These are phyloP conservation scores for Rhagoletis zephyria DNA, from an alignment of 1,140 invertebrate species.

Conservation along the genomic window DNA sequence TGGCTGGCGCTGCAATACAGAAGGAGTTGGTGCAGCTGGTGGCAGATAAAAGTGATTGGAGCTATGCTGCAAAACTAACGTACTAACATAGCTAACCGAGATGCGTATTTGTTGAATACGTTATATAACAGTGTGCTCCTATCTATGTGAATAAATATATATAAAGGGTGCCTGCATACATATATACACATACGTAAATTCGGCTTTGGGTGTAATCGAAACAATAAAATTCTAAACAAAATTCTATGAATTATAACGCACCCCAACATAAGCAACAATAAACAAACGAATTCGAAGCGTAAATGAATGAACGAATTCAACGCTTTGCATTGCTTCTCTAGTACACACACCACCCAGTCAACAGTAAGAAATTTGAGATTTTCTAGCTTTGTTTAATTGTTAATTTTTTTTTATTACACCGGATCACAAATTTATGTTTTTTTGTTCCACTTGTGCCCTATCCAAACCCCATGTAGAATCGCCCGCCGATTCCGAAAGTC, in stretches of 20 bases:
- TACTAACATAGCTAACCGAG: no score
- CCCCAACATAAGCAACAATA: neutral
- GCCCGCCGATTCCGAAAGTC: no score
- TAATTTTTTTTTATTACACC: no score
- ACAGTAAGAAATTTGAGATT: neutral
- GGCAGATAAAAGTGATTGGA: neutral
- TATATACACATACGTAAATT: no score
- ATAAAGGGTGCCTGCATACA: neutral
- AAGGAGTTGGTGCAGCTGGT: neutral
- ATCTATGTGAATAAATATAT: no score
- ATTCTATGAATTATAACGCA: conserved; percentile 16
- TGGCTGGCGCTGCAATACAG: neutral
- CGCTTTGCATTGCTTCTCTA: neutral
- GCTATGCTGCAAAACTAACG: neutral
- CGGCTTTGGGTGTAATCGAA: conserved; percentile 13
- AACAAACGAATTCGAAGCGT: neutral
- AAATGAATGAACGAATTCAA: neutral
- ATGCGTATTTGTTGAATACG: neutral
- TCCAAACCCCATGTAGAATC: no score
- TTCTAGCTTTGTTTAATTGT: no score
- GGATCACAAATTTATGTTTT: no score
- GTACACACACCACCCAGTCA: neutral
- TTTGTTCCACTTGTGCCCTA: no score
- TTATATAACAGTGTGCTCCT: neutral
- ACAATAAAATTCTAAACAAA: conserved; percentile 32